phyloP scores from a whole-genome alignment of 2,888 invertebrate genomes.

The Drosophila eohydei region DNA sequence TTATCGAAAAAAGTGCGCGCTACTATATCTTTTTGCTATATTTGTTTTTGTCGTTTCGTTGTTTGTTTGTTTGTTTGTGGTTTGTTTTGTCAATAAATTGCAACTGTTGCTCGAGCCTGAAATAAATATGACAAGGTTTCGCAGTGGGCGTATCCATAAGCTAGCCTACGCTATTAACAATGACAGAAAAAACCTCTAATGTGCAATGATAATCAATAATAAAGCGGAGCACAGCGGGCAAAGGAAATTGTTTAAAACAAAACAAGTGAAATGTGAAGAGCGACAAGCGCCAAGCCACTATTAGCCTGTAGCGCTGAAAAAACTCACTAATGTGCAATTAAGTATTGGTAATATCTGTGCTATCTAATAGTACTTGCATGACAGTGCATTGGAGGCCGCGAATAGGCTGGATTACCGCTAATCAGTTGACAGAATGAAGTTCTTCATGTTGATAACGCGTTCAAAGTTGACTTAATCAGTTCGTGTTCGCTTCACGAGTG shows the following conservation, averaged over 20 bases:
- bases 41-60: slow-evolving; percentile 24
- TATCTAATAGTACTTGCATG: slow-evolving; percentile 2
- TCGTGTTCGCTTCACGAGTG: slow-evolving; percentile 23
- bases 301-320: slow-evolving; percentile 45
- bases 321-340: slow-evolving; percentile 9
- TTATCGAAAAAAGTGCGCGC: slow-evolving; percentile 21
- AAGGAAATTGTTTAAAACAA: slow-evolving; percentile 30
- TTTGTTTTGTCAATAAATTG: slow-evolving; percentile 80
- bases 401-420: slow-evolving; percentile 19
- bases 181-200: slow-evolving; percentile 29
- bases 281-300: slow-evolving; percentile 46
- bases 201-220: slow-evolving; percentile 56
- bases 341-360: background rate
- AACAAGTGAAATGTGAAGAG: slow-evolving; percentile 46
- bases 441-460: slow-evolving; percentile 39
- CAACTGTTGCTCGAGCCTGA: slow-evolving; percentile 74
- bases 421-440: slow-evolving; percentile 42
- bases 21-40: slow-evolving; percentile 13
- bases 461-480: slow-evolving; percentile 35
- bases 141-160: slow-evolving; percentile 12
- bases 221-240: slow-evolving; percentile 20
- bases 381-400: slow-evolving; percentile 1
- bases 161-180: slow-evolving; percentile 32
- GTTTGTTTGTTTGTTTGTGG: slow-evolving; percentile 46
- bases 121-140: slow-evolving; percentile 63